Base-by-base conservation (phyloP, 53 echinoderm and acorn worm species). In the Henricia sp. region DNA sequence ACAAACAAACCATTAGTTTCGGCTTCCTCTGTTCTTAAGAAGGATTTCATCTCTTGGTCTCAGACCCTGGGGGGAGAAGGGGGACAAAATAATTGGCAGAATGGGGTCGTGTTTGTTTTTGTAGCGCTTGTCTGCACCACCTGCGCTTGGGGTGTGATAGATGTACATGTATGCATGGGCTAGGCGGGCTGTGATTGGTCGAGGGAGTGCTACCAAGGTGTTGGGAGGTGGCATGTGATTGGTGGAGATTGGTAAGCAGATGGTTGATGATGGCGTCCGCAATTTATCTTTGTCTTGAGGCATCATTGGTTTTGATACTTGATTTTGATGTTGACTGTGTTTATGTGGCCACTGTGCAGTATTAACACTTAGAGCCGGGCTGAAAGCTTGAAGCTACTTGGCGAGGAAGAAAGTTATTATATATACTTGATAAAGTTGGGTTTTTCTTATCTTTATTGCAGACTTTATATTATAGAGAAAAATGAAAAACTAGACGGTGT, bases 21-120 rank as follows among this genome's bases (percentile, higher is more conserved):
- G 38, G 37, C 56, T 60, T 46, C 24, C 42, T 55, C 38, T 37
- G 21, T n/a, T n/a, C n/a, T n/a, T 41, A 27, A 21, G 64, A 20
- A 48, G 13, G 50, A 80, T 60, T 63, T 59, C 63, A 42, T 44
- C 28, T 46, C 25, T 70, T 70, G 16, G 0, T 23, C 17, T 12
- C 4, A 3, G 41, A 68, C 14, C 13, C 11, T 24, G 70, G 25
- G 44, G 28, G 44, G 70, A 17, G 5, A 39, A 50, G 27, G 46
- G 59, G 54, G n/a, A 21, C 19, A 27, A 59, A 40, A 38, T 43
- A 34, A 64, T 80, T 62, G 44, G 37, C 32, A 37, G 80, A 80
- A 80, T 80, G 80, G 80, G 80, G 64, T 80, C 80, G 33, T 80
- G 80, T 80, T 80, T 80, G 80, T 80, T 80, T n/a, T n/a, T 62